Evolutionary conservation across 2,888 invertebrate genomes (phyloP), one percentile per base, ranked within the genome.

Genomic region (Nesidiocoris tenuis): DNA sequence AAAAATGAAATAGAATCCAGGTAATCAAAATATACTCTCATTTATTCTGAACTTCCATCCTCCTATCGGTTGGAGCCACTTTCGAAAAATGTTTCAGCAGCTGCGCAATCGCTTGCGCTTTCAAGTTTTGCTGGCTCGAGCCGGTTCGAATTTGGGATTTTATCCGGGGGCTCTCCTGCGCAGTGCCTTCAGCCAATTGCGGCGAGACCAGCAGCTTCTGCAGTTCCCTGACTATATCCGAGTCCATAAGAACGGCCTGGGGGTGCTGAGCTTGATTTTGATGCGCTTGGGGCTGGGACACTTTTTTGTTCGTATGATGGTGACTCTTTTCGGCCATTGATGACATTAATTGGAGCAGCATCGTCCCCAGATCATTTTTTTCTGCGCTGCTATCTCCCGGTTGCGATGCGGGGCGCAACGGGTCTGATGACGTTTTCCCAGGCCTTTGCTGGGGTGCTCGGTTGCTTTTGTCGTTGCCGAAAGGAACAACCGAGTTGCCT

Each of bases 221-320:
- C 19, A 67, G 67, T 21, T 67, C 56, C 23, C 55, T 67, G 16
- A 67, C 56, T 22, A 67, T 56, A 16, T 67, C 67, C 55, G n/a
- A 55, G 67, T 67, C 67, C 67, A 67, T 55, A 21, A 67, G 67
- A 39, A 67, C 22, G 22, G 56, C 67, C 22, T 67, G 67, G 16
- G 55, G 19, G n/a, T n/a, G n/a, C 3, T 16, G 55, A 39, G 3
- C 5, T 12, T 39, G 5, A 3, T 12, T 12, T 39, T 39, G 39
- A 39, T 39, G 39, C 3, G 39, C 39, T 12, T 39, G 39, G 39
- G 39, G 39, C 12, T 7, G 39, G 12, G 39, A 7, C 12, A 39
- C 3, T 39, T 39, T 39, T 39, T 12, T 39, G 39, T 39, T 39
- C 12, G 39, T 12, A 39, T 39, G 39, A 12, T 39, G 39, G 12